A percentile compares a stretch with the other conserved stretches of the same genome.
phyloP scores from a whole-genome alignment of 2,888 invertebrate genomes.

The Ceramica pisi region DNA sequence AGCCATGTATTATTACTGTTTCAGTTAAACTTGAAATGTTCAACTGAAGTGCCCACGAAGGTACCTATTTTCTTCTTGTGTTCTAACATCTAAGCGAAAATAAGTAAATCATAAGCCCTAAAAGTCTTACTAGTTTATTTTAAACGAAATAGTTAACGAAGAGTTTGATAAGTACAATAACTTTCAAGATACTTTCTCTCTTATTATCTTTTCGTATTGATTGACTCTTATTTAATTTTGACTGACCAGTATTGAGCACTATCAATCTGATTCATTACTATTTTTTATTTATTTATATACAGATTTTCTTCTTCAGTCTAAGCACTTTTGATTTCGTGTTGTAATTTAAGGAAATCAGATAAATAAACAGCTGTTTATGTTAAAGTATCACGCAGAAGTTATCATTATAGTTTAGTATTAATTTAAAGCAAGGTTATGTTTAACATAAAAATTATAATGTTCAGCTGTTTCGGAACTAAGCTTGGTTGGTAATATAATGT shows the following conservation, averaged over 20 bases:
- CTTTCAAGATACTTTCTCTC: neutral
- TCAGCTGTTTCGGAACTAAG: constrained; percentile 24
- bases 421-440: constrained; percentile 36
- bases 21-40: neutral
- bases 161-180: neutral
- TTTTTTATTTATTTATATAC: neutral
- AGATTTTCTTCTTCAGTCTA: neutral
- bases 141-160: neutral
- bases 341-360: constrained; percentile 37
- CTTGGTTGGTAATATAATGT: constrained; percentile 8
- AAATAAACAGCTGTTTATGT: constrained; percentile 42
- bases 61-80: neutral
- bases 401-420: constrained; percentile 17
- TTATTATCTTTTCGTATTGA: no score
- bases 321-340: constrained; percentile 30
- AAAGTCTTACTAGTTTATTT: neutral
- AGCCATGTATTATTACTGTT: neutral
- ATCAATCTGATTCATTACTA: neutral
- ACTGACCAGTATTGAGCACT: no score
- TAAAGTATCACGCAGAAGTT: constrained; percentile 39
- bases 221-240: no score
- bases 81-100: neutral
- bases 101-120: neutral
- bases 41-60: neutral
- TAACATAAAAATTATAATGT: constrained; percentile 3